Percentiles rank a stretch among this genome's conserved stretches.
Conservation (phyloP, 2,888 invertebrate species). For the Aromia moschata region DNA sequence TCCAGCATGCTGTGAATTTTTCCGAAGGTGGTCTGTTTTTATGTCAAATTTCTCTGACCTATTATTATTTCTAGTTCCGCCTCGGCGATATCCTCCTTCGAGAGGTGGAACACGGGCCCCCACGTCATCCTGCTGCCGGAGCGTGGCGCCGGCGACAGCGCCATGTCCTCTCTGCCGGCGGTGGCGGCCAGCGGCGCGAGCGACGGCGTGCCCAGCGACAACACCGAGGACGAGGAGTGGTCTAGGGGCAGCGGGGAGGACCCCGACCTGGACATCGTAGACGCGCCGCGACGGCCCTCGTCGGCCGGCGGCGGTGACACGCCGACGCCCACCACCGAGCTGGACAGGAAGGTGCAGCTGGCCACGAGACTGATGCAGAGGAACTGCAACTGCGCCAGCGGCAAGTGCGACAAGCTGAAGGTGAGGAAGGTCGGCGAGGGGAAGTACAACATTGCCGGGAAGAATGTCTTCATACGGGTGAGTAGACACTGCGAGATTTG, state of each 20-base stretch:
- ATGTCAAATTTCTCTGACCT: no score
- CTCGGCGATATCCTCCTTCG: slow-evolving; percentile 57
- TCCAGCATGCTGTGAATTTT: no score
- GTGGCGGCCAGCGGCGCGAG: slow-evolving; percentile 64
- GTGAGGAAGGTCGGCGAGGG: slow-evolving; percentile 87
- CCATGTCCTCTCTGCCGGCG: slow-evolving; percentile 37
- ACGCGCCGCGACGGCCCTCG: slow-evolving; percentile 55
- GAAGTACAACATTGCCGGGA: slow-evolving; percentile 85
- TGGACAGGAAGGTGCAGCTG: slow-evolving; percentile 77
- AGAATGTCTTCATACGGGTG: slow-evolving; percentile 88
- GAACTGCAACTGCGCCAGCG: slow-evolving; percentile 77
- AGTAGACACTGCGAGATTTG: no score
- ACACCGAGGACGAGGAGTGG: slow-evolving; percentile 78
- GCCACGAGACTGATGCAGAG: slow-evolving; percentile 78
- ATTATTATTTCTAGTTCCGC: slow-evolving; percentile 54
- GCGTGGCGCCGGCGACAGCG: slow-evolving; percentile 29
- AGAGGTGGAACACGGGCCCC: slow-evolving; percentile 54
- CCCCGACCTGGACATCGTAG: slow-evolving; percentile 69
- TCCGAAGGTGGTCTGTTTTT: no score
- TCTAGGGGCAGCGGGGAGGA: slow-evolving; percentile 76
- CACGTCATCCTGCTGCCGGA: slow-evolving; percentile 53
- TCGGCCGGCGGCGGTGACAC: slow-evolving; percentile 39
- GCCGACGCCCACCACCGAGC: slow-evolving; percentile 67
- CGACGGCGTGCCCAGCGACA: slow-evolving; percentile 69
- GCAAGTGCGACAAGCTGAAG: slow-evolving; percentile 77